Conservation (phyloP, 2,888 invertebrate genomes). For the Tachystola acroxantha region DNA sequence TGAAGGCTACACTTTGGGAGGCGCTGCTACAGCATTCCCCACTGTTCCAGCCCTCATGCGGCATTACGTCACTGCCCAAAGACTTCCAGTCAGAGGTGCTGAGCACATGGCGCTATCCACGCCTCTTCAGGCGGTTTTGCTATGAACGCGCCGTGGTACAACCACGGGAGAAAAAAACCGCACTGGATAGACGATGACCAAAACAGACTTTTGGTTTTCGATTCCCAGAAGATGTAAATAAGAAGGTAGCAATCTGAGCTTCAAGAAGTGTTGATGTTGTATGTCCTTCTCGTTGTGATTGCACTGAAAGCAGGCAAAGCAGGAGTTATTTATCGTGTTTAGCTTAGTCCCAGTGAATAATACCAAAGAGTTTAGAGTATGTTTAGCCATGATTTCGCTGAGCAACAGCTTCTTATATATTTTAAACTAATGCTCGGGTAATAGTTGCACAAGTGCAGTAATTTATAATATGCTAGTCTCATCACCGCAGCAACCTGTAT, state of each 20-base stretch:
- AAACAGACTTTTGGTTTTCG: slow-evolving; percentile 6
- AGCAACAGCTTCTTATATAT: slow-evolving; percentile 38
- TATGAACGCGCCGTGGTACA: slow-evolving; percentile 52
- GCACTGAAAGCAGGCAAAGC: slow-evolving; percentile 30
- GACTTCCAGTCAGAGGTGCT: slow-evolving; percentile 95
- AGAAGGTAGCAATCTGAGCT: slow-evolving; percentile 14
- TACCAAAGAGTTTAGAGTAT: slow-evolving; percentile 64
- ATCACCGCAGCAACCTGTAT: slow-evolving; percentile 56
- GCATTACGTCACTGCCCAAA: slow-evolving; percentile 92
- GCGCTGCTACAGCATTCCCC: slow-evolving; percentile 94
- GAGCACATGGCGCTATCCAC: slow-evolving; percentile 97
- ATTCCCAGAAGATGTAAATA: slow-evolving; percentile 7
- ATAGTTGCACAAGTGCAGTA: slow-evolving; percentile 25
- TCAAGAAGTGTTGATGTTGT: slow-evolving; percentile 21
- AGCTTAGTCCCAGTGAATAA: slow-evolving; percentile 48
- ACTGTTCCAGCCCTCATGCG: slow-evolving; percentile 97
- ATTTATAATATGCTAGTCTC: slow-evolving; percentile 64
- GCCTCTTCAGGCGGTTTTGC: slow-evolving; percentile 92
- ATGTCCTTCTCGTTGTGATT: slow-evolving; percentile 32
- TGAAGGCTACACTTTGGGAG: slow-evolving; percentile 93
- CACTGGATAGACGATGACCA: slow-evolving; percentile 9
- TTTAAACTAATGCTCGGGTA: slow-evolving; percentile 34
- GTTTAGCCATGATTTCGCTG: slow-evolving; percentile 35
- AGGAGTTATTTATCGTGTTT: slow-evolving; percentile 41
- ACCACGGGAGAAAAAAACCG: slow-evolving; percentile 15